phyloP scores from a whole-genome alignment of 2,888 invertebrate genomes.

The Zootermopsis nevadensis region DNA sequence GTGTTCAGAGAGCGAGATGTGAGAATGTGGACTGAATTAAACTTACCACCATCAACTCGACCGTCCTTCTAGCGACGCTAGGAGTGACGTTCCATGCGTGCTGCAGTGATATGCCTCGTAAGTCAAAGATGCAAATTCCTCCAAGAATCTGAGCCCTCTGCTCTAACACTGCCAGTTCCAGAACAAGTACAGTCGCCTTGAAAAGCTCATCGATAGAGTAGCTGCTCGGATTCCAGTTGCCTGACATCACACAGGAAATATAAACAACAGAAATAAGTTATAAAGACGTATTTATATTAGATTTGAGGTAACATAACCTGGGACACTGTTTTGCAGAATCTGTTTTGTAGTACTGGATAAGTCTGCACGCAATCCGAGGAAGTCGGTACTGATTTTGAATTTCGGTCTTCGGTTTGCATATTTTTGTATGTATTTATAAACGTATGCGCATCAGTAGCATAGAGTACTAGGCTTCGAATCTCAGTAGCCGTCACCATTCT shows the following conservation, averaged over 20 bases:
- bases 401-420: no score
- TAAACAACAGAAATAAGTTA: background rate
- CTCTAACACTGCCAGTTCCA: constrained; percentile 81
- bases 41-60: constrained; percentile 78
- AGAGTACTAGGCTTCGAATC: no score
- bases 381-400: no score
- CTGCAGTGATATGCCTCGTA: constrained; percentile 75
- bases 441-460: no score
- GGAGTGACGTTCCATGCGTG: constrained; percentile 83
- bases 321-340: background rate
- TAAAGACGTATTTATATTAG: background rate
- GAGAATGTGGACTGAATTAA: constrained; percentile 18
- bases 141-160: constrained; percentile 81
- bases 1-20: no score
- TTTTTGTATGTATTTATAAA: no score
- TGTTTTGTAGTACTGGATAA: no score
- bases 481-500: no score
- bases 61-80: constrained; percentile 73
- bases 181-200: constrained; percentile 74
- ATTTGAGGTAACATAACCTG: background rate
- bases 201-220: constrained; percentile 77
- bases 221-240: constrained; percentile 79
- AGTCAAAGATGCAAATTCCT: constrained; percentile 80
- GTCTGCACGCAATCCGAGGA: no score
- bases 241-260: constrained; percentile 60